Evolutionary conservation across 2,888 invertebrate genomes (phyloP).

Genomic region (Creontiades dilutus): DNA sequence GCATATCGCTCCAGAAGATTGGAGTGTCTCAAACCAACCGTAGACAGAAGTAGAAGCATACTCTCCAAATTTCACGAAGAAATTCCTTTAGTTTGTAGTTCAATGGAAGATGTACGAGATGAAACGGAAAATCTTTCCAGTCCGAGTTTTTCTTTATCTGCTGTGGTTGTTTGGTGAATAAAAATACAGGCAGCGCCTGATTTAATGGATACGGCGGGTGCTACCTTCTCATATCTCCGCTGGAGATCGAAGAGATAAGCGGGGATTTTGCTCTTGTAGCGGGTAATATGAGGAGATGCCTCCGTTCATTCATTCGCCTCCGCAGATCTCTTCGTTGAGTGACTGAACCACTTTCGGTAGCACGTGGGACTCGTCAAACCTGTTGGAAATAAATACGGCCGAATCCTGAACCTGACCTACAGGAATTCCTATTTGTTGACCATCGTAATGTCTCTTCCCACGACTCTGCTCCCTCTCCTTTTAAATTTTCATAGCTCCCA

Average conservation of each 20-base stretch:
- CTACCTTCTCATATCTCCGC: not conserved
- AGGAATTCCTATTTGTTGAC: conserved; percentile 9
- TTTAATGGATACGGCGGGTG: not conserved
- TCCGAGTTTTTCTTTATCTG: too few relatives aligned
- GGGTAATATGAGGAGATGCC: not conserved
- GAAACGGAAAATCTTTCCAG: too few relatives aligned
- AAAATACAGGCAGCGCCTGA: not conserved
- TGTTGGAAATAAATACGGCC: conserved; percentile 3
- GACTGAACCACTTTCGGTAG: conserved; percentile 53
- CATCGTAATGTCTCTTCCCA: not conserved
- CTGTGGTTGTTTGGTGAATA: too few relatives aligned
- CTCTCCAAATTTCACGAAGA: too few relatives aligned
- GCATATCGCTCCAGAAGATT: too few relatives aligned
- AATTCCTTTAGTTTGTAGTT: too few relatives aligned
- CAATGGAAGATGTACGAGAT: too few relatives aligned
- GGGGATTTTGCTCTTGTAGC: not conserved
- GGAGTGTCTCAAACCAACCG: too few relatives aligned
- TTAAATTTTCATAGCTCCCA: too few relatives aligned
- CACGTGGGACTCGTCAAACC: conserved; percentile 51
- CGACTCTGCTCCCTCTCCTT: too few relatives aligned
- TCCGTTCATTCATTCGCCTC: conserved; percentile 11
- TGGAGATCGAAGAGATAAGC: not conserved
- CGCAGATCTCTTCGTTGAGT: not conserved
- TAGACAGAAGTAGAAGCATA: too few relatives aligned
- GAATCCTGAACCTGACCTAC: conserved; percentile 19